These are phyloP conservation scores for Ondatra zibethicus DNA, from an alignment of 2,113 vertebrate species.

Conservation along the genomic window DNA sequence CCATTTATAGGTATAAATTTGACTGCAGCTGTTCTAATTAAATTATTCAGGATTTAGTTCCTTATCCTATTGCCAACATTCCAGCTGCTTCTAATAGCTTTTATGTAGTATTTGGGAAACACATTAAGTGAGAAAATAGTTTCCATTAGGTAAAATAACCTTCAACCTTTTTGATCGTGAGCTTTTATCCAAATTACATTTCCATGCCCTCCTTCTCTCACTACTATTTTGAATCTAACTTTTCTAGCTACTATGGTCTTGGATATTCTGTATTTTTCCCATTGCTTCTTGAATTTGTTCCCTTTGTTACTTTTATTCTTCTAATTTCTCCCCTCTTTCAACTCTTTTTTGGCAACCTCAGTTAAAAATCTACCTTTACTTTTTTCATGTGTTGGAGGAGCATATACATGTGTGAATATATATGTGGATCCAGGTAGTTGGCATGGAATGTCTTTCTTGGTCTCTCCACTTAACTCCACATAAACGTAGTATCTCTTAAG, in stretches of 20 bases:
- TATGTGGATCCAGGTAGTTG: not conserved
- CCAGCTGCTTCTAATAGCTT: constrained; percentile 32
- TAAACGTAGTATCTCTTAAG: not conserved
- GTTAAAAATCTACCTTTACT: not conserved
- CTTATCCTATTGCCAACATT: constrained; percentile 22
- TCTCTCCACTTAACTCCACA: not conserved
- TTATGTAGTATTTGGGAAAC: constrained; percentile 29
- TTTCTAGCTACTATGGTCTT: not conserved
- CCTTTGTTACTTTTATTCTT: not conserved
- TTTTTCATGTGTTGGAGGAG: not conserved
- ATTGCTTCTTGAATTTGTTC: not conserved
- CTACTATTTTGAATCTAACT: not conserved
- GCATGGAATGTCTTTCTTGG: not conserved
- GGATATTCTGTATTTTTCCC: not conserved
- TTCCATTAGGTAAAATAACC: constrained; percentile 44
- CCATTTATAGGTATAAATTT: not conserved
- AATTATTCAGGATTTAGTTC: constrained; percentile 49
- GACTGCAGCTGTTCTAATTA: constrained; percentile 42
- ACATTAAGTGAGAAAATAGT: constrained; percentile 43
- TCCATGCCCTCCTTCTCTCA: not conserved
- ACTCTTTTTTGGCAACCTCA: not conserved
- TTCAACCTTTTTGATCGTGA: not conserved
- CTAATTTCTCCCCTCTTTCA: not conserved
- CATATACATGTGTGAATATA: not conserved
- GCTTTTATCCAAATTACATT: not conserved